A percentile compares a stretch with the other conserved stretches of the same genome.
Evolutionary conservation across 2,888 invertebrate genomes (phyloP).

Genomic region (Lymantria dispar): DNA sequence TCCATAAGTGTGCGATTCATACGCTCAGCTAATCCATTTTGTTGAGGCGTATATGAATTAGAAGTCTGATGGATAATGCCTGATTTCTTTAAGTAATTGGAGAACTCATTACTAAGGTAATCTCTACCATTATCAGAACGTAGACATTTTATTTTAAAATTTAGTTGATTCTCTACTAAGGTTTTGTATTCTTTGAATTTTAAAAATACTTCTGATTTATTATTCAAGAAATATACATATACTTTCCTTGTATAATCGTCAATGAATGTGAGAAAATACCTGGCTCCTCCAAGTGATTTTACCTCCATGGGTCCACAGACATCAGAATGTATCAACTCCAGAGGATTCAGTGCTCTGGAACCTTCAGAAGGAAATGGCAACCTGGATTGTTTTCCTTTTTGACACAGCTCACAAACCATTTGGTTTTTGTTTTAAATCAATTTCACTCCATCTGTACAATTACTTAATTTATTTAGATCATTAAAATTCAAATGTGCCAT

Average conservation of each 20-base stretch:
- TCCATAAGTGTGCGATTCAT: slow-evolving; percentile 3
- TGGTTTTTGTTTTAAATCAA: not conserved
- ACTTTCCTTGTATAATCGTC: slow-evolving; percentile 13
- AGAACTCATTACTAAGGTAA: slow-evolving; percentile 1
- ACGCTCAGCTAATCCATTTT: not conserved
- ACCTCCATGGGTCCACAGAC: slow-evolving; percentile 21
- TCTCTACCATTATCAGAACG: slow-evolving; percentile 3
- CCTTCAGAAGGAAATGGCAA: not conserved
- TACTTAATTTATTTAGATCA: not conserved
- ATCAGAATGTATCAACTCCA: slow-evolving; percentile 16
- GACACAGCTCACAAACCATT: not conserved
- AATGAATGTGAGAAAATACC: slow-evolving; percentile 20
- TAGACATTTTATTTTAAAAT: slow-evolving; percentile 1
- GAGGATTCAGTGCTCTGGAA: not conserved
- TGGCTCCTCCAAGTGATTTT: slow-evolving; percentile 9
- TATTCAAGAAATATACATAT: slow-evolving; percentile 7
- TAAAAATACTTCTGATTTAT: slow-evolving; percentile 6
- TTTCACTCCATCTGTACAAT: not conserved
- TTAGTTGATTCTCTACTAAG: not conserved
- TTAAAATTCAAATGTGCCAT: slow-evolving; percentile 2
- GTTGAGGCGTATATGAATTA: slow-evolving; percentile 1
- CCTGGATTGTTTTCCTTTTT: not conserved
- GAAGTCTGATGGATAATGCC: slow-evolving; percentile 2
- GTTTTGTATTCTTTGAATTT: slow-evolving; percentile 11
- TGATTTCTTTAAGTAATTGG: slow-evolving; percentile 2